Base-by-base conservation (phyloP, 2,888 invertebrate genomes). In the Psylliodes chrysocephalus region DNA sequence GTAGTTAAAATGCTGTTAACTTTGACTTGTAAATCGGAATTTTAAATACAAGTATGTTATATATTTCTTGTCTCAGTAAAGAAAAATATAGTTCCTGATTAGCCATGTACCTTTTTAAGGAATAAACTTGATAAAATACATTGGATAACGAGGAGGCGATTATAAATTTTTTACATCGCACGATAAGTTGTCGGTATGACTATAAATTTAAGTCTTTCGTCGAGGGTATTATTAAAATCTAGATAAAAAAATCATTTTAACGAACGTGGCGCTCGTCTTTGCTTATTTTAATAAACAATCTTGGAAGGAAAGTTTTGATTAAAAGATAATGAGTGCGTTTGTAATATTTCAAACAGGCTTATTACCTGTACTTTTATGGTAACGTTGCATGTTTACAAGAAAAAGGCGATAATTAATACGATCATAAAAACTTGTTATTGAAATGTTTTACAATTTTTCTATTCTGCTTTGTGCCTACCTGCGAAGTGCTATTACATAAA, bases 201-300 rank as follows among this genome's bases (percentile, higher is more conserved):
- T 44, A 65, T 65, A 65, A 65, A 65, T 65, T n/a, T n/a, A n/a
- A n/a, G n/a, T n/a, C n/a, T n/a, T 65, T 65, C 64, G 55, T 47
- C 60, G 53, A 18, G 53, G 42, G 25, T 52, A 60, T 64, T 64
- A 64, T 61, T 60, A 57, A 57, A 65, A 65, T 65, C 64, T 65
- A 61, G 64, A 65, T 65, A 65, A 65, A 61, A 54, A 56, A 51
- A 35, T 63, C 38, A 12, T 51, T 57, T 57, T 63, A 63, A 63
- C 52, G 63, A 57, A 63, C 63, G 33, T 53, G 51, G 52, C 46
- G 46, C 54, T 54, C 54, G 15, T 42, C 42, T 54, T 54, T 38
- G 54, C 57, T 47, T 38, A 57, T 57, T 57, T 57, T 57, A 57
- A 57, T 57, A 47, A 57, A 56, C 30, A 56, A 44, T 17, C 38